Conservation (phyloP, 2,113 vertebrate species). For the Sitta europaea region DNA sequence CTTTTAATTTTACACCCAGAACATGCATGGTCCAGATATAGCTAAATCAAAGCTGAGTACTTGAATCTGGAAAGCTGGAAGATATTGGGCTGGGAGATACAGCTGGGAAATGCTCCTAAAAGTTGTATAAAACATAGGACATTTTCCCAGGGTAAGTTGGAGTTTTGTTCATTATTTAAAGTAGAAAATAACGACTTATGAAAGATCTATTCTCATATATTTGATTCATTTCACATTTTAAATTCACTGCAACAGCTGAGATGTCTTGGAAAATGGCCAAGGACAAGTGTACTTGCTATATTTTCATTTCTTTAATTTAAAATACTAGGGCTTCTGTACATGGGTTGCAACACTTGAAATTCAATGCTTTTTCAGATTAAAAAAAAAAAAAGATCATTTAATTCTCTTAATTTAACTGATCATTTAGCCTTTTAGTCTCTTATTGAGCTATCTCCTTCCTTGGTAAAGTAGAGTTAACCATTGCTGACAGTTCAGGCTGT, state of each 20-base stretch:
- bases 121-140: neutral
- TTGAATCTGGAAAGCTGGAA: neutral
- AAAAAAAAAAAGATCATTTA: neutral
- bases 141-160: neutral
- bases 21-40: neutral
- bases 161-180: neutral
- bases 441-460: neutral
- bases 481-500: neutral
- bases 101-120: neutral
- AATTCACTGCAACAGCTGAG: neutral
- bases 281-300: neutral
- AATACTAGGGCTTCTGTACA: neutral
- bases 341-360: neutral
- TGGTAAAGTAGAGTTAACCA: neutral
- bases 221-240: slow-evolving; percentile 5
- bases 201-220: neutral
- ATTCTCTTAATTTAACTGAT: neutral
- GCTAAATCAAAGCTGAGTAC: neutral
- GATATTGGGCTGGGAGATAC: neutral
- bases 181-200: neutral
- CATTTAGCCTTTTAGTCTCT: neutral
- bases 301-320: neutral
- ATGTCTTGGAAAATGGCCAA: neutral
- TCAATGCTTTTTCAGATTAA: neutral
- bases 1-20: neutral